Conservation (phyloP, 2,888 invertebrate species). For the Nysson spinosus region DNA sequence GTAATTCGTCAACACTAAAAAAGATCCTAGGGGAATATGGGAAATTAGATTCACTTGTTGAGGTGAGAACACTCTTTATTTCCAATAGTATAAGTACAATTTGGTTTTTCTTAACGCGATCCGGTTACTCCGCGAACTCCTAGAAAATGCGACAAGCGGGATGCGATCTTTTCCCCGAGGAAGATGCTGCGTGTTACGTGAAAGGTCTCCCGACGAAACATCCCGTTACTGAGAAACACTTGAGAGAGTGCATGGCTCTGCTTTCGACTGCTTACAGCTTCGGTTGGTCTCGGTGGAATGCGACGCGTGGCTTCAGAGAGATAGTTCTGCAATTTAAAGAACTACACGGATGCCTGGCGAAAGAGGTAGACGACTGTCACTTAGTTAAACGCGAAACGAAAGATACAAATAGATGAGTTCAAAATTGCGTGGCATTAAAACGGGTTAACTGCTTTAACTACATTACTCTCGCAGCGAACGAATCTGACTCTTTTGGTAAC, state of each 20-base stretch:
- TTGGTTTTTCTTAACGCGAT: too few relatives aligned
- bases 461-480: constrained; percentile 66
- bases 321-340: constrained; percentile 85
- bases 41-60: constrained; percentile 81
- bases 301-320: constrained; percentile 77
- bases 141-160: constrained; percentile 81
- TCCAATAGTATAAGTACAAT: too few relatives aligned
- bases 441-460: too few relatives aligned
- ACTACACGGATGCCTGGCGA: constrained; percentile 79
- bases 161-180: constrained; percentile 89
- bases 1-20: constrained; percentile 81
- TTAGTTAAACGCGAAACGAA: too few relatives aligned
- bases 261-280: constrained; percentile 86
- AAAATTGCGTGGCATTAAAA: too few relatives aligned
- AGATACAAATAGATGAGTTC: not conserved
- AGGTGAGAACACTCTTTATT: too few relatives aligned
- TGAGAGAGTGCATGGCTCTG: constrained; percentile 88
- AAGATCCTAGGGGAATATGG: constrained; percentile 81
- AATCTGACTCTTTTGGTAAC: constrained; percentile 81
- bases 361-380: constrained; percentile 79
- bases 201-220: constrained; percentile 81
- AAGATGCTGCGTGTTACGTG: constrained; percentile 86
- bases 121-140: too few relatives aligned
- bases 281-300: constrained; percentile 88
- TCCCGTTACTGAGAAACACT: constrained; percentile 85